phyloP scores from a whole-genome alignment of 2,113 vertebrate species.

The Paedocypris sp. region DNA sequence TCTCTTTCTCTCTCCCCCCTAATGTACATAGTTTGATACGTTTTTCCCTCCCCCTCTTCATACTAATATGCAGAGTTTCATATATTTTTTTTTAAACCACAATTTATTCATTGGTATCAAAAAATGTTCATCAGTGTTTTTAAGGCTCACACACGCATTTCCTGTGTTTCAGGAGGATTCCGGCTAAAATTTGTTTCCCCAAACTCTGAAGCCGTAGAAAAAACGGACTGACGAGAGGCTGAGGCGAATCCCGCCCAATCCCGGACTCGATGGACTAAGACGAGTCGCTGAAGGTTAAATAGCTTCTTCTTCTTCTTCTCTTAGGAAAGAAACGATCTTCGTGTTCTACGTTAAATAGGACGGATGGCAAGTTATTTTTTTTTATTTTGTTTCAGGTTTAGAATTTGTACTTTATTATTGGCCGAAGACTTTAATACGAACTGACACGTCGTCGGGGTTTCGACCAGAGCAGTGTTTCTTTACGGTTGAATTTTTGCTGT shows the following conservation, averaged over 20 bases:
- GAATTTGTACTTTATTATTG: not conserved
- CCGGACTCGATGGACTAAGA: conserved; percentile 3
- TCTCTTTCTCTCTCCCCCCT: no score
- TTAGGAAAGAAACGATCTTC: not conserved
- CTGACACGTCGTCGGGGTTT: not conserved
- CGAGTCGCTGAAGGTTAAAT: not conserved
- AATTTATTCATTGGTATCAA: not conserved
- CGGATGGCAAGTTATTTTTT: not conserved
- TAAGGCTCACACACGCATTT: not conserved
- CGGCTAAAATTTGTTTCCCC: conserved; percentile 80
- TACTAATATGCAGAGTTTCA: not conserved
- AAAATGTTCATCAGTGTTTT: no score
- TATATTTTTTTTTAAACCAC: not conserved
- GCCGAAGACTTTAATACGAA: not conserved
- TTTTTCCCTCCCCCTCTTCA: no score
- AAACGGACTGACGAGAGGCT: conserved; percentile 73
- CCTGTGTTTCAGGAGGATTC: conserved; percentile 67
- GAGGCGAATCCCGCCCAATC: conserved; percentile 14
- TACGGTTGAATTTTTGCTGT: conserved; percentile 1
- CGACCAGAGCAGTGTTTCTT: not conserved
- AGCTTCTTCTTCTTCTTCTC: no score
- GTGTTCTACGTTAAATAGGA: not conserved
- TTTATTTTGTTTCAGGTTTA: conserved; percentile 8
- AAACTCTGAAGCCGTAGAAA: conserved; percentile 77
- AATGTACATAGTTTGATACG: no score